Evolutionary conservation across 2,797 vertebrate genomes (phyloP).

Genomic region (Sebastes itinus): DNA sequence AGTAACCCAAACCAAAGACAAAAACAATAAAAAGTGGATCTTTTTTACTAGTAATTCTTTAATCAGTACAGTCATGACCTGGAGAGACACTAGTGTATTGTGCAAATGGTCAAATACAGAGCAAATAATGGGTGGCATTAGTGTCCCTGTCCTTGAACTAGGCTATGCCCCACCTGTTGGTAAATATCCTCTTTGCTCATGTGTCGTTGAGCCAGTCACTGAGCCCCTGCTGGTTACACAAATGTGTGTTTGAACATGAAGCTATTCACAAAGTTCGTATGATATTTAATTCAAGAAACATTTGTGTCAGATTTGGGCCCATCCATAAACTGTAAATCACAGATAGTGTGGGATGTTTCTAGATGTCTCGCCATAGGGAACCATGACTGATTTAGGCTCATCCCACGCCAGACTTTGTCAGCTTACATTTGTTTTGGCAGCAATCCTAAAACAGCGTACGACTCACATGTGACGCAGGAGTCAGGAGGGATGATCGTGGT

Average conservation of each 20-base stretch:
- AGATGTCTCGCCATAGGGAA: not conserved
- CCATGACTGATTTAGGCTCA: not conserved
- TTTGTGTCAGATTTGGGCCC: not conserved
- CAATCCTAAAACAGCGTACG: constrained; percentile 30
- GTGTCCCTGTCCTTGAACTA: constrained; percentile 36
- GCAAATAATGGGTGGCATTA: constrained; percentile 44
- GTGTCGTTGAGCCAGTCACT: constrained; percentile 49
- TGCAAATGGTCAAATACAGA: constrained; percentile 32
- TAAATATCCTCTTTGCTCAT: constrained; percentile 64
- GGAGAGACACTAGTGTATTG: not conserved
- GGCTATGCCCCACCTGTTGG: constrained; percentile 12
- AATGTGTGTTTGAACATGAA: not conserved
- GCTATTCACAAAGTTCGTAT: not conserved
- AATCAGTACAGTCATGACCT: constrained; percentile 27
- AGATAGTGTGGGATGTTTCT: not conserved
- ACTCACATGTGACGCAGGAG: constrained; percentile 51
- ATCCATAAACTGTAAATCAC: not conserved
- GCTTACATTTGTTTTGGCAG: constrained; percentile 71
- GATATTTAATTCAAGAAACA: not conserved
- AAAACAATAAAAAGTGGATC: not conserved
- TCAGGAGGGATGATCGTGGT: constrained; percentile 42
- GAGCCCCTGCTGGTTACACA: constrained; percentile 27
- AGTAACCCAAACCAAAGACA: not conserved
- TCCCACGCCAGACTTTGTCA: constrained; percentile 19
- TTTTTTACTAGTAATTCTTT: not conserved